Percentiles rank a stretch among this genome's conserved stretches.
Conservation (phyloP, 2,113 vertebrate genomes). For the Neogobius melanostomus region DNA sequence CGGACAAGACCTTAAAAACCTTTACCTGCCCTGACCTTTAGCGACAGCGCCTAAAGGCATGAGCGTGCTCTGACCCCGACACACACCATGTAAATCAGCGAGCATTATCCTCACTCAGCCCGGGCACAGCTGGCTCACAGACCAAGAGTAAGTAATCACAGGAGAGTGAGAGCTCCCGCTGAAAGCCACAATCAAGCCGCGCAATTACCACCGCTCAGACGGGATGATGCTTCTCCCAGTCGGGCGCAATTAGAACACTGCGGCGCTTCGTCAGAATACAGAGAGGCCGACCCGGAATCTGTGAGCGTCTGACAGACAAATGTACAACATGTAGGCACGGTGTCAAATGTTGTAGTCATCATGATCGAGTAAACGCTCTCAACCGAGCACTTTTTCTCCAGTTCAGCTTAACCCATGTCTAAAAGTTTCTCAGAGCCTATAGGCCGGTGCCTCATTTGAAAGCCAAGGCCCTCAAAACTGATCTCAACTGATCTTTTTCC, state of each 20-base stretch:
- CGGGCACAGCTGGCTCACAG: conserved; percentile 49
- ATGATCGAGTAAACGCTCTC: neutral
- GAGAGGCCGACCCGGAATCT: neutral
- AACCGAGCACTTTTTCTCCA: neutral
- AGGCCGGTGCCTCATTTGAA: too few species aligned
- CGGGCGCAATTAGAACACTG: conserved; percentile 15
- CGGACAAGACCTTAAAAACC: neutral
- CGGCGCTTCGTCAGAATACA: neutral
- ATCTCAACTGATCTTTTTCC: too few species aligned
- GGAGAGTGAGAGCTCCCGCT: conserved; percentile 24
- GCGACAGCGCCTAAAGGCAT: neutral
- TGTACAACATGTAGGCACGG: too few species aligned
- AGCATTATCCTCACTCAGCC: conserved; percentile 33
- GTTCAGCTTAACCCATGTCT: too few species aligned
- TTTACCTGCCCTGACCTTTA: neutral
- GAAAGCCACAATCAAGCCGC: conserved; percentile 39
- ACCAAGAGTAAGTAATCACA: conserved; percentile 56
- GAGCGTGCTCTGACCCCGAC: too few species aligned
- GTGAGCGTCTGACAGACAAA: too few species aligned
- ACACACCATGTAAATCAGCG: conserved; percentile 45
- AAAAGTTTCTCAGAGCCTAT: too few species aligned
- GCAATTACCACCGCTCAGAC: conserved; percentile 39
- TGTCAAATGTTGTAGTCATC: neutral
- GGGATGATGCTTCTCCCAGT: conserved; percentile 39
- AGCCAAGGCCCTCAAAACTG: too few species aligned